Evolutionary conservation across 2,113 vertebrate species (phyloP), one percentile per base, ranked within the genome.

Genomic region (Halichoerus grypus): DNA sequence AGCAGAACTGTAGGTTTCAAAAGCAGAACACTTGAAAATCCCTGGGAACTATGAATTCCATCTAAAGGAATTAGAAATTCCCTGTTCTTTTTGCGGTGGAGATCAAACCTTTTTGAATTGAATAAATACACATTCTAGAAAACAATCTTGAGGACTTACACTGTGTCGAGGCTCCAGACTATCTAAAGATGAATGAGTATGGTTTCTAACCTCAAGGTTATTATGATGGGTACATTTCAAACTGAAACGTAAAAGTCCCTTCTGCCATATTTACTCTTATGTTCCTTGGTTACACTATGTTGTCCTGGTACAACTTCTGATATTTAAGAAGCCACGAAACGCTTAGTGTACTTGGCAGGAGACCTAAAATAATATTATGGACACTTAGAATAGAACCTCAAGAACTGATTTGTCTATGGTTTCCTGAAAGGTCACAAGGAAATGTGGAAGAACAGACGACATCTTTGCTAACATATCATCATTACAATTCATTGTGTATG

Each of bases 301-400:
- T 46, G 76, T 88, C 24, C 46, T 87, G 74, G 9, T 77, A 59
- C 31, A 71, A 79, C 42, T 76, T 36, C 11, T 83, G 92, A 93
- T 69, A 87, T 79, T 91, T 95, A 95, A 97, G 93, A 96, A 96
- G 79, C n/a, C 92, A 33, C 9, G 26, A 96, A 89, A 69, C 79
- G 95, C 79, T 79, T 95, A 49, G 82, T 85, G 76, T 31, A 90
- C 10, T 97, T 96, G 94, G 76, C 83, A 79, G 26, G 33, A 91
- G 49, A 87, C 91, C 88, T 95, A 80, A 83, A 94, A 83, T 86
- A 94, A 76, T 84, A 91, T 67, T 95, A 59, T 53, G 28, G 87
- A 36, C 89, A 63, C 51, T 97, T 96, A 81, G 16, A 90, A 89
- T 65, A 90, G 92, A 93, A 71, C 55, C 57, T 89, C 19, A 84